Percentiles rank a stretch among this genome's conserved stretches.
phyloP scores from a whole-genome alignment of 2,888 invertebrate genomes.

The Dolichopus griseipennis region DNA sequence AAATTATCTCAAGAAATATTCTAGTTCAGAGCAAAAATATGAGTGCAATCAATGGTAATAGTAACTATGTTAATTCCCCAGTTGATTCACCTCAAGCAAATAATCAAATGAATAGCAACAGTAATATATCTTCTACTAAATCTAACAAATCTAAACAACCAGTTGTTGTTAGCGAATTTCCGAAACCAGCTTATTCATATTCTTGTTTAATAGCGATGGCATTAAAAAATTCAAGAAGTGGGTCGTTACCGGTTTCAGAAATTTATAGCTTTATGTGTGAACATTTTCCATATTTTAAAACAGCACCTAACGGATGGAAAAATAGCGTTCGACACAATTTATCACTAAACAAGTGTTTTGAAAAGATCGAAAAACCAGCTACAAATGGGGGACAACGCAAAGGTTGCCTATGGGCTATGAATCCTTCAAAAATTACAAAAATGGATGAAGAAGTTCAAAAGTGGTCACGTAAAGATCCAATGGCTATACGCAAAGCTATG shows the following conservation, averaged over 20 bases:
- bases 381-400: constrained; percentile 77
- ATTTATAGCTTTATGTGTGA: constrained; percentile 99
- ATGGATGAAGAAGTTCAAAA: constrained; percentile 98
- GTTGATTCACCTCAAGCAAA: neutral
- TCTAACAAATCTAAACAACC: constrained; percentile 28
- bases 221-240: constrained; percentile 87
- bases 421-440: constrained; percentile 86
- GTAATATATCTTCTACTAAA: constrained; percentile 29
- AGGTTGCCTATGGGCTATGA: constrained; percentile 93
- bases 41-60: constrained; percentile 5
- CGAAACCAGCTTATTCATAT: constrained; percentile 96
- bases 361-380: constrained; percentile 92
- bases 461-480: constrained; percentile 92
- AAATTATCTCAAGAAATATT: constrained; percentile 14
- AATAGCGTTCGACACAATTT: constrained; percentile 97
- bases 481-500: constrained; percentile 88
- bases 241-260: constrained; percentile 93
- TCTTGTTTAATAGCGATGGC: constrained; percentile 98
- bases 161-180: constrained; percentile 49
- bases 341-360: constrained; percentile 95
- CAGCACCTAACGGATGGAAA: constrained; percentile 97
- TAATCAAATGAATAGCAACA: constrained; percentile 13
- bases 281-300: constrained; percentile 97
- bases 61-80: neutral
- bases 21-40: constrained; percentile 16